Conservation (phyloP, 2,113 vertebrate species). For the Dascyllus trimaculatus region DNA sequence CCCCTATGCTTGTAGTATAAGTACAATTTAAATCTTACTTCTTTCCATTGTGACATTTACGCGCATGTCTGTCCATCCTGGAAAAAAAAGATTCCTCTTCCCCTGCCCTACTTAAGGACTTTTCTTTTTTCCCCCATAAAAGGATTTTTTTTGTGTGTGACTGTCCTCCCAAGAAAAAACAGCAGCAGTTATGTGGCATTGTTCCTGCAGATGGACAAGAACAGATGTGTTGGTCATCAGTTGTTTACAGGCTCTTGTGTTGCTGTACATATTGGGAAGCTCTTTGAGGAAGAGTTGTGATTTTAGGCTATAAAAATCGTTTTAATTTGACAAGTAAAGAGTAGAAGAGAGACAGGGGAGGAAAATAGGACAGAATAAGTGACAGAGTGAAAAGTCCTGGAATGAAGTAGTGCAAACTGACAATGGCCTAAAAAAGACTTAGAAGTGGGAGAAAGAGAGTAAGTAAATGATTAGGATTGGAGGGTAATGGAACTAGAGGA, state of each 20-base stretch:
- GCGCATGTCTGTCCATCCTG: too few species aligned
- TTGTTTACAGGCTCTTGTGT: not conserved
- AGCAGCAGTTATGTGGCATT: not conserved
- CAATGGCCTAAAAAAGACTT: conserved; percentile 14
- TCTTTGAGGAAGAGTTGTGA: conserved; percentile 3
- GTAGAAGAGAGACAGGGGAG: not conserved
- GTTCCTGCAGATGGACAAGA: not conserved
- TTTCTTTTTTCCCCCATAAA: too few species aligned
- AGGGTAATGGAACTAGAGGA: not conserved
- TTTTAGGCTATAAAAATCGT: not conserved
- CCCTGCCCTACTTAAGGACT: not conserved
- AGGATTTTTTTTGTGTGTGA: too few species aligned
- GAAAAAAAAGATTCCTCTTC: too few species aligned
- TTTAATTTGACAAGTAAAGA: conserved; percentile 10
- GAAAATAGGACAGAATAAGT: conserved; percentile 11
- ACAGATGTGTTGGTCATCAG: conserved; percentile 5
- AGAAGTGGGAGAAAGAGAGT: conserved; percentile 4
- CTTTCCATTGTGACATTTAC: too few species aligned
- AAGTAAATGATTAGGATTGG: conserved; percentile 19
- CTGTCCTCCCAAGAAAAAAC: not conserved
- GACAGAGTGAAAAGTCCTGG: not conserved
- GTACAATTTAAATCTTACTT: too few species aligned
- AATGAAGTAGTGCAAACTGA: conserved; percentile 17
- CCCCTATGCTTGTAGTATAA: too few species aligned
- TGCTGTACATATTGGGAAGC: not conserved